Conservation (phyloP, 2,113 vertebrate genomes). For the Aldabrachelys gigantea region DNA sequence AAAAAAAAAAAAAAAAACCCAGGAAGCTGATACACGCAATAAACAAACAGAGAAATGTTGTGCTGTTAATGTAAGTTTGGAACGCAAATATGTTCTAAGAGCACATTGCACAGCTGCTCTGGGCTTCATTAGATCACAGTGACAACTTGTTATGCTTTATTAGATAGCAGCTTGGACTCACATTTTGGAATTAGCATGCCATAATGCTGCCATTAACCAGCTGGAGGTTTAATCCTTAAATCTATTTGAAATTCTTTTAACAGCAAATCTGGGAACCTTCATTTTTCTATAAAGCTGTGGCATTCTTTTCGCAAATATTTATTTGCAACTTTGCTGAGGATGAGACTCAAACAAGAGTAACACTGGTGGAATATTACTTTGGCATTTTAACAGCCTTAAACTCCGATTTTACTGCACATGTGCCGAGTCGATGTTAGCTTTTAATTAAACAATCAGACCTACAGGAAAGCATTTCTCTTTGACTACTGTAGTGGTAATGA, state of each 20-base stretch:
- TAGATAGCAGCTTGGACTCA: not conserved
- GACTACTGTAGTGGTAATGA: not conserved
- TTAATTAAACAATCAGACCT: not conserved
- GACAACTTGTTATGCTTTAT: not conserved
- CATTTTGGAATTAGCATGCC: not conserved
- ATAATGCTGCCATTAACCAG: not conserved
- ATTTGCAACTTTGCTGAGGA: not conserved
- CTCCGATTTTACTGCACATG: not conserved
- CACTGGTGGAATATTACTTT: fast-evolving
- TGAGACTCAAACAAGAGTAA: not conserved
- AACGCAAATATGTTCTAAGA: fast-evolving
- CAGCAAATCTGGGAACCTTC: not conserved
- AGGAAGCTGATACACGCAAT: fast-evolving
- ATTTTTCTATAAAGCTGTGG: not conserved
- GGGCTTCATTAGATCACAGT: not conserved
- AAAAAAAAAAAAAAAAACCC: not conserved
- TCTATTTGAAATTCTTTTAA: not conserved
- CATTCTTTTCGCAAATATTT: not conserved
- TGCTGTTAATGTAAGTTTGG: not conserved
- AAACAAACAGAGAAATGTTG: not conserved
- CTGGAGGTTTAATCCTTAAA: not conserved
- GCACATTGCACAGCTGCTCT: fast-evolving
- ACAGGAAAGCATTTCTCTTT: not conserved
- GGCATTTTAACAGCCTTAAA: not conserved
- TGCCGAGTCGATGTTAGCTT: not conserved